Percentiles rank a stretch among this genome's conserved stretches.
Evolutionary conservation across 2,888 invertebrate genomes (phyloP).

Genomic region (Andrena bucephala): DNA sequence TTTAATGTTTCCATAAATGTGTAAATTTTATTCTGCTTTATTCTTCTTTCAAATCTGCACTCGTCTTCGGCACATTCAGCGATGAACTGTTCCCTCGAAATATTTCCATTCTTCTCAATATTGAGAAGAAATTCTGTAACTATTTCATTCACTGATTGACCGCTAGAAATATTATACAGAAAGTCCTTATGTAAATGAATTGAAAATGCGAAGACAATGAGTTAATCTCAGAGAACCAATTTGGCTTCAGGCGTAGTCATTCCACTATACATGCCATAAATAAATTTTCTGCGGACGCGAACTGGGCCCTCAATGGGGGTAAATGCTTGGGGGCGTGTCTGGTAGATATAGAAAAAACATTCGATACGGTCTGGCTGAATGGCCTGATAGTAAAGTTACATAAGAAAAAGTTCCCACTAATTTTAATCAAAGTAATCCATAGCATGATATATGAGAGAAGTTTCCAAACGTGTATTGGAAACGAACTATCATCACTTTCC

Average conservation of each 20-base stretch:
- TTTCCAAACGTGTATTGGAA: slow-evolving; percentile 13
- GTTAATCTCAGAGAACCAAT: slow-evolving; percentile 36
- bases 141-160: neutral
- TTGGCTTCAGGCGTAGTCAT: slow-evolving; percentile 37
- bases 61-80: neutral
- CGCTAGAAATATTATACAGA: neutral
- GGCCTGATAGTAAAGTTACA: too few relatives aligned
- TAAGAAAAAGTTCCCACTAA: too few relatives aligned
- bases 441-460: slow-evolving; percentile 41
- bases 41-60: neutral
- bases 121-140: neutral
- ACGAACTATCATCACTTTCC: neutral
- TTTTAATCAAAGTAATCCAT: neutral
- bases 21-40: neutral
- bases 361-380: too few relatives aligned
- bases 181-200: neutral
- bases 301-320: neutral
- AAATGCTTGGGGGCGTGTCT: slow-evolving; percentile 31
- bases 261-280: slow-evolving; percentile 54
- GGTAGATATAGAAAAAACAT: slow-evolving; percentile 6
- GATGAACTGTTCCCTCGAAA: neutral
- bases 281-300: slow-evolving; percentile 39
- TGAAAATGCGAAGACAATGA: slow-evolving; percentile 12
- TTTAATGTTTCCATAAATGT: neutral
- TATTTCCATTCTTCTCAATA: neutral